phyloP scores from a whole-genome alignment of 2,797 vertebrate species.

The Helicolenus hilgendorfi region DNA sequence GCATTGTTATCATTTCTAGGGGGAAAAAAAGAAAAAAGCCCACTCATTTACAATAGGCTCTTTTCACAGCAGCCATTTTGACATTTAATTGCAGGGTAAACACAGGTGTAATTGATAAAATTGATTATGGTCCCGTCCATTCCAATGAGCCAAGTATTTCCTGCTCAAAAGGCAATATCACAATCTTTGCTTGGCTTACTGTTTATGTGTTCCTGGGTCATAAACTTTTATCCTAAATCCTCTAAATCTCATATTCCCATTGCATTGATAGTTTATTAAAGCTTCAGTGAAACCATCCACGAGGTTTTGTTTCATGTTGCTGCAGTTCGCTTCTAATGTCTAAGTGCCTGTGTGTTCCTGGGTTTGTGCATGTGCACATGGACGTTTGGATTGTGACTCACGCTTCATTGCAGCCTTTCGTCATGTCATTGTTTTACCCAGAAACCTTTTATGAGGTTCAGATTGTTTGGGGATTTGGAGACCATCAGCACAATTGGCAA shows the following conservation, averaged over 20 bases:
- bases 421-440: constrained; percentile 83
- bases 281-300: constrained; percentile 16
- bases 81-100: neutral
- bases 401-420: constrained; percentile 77
- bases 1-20: neutral
- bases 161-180: constrained; percentile 15
- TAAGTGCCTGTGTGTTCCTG: constrained; percentile 15
- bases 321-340: neutral
- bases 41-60: neutral
- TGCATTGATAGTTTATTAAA: constrained; percentile 62
- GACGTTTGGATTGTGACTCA: constrained; percentile 47
- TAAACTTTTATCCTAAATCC: constrained; percentile 29
- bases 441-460: constrained; percentile 79
- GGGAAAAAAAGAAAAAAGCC: neutral
- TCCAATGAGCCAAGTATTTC: neutral
- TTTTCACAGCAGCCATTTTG: neutral
- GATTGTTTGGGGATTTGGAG: constrained; percentile 89
- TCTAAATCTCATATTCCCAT: constrained; percentile 46
- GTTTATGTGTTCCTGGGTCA: neutral
- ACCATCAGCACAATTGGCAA: constrained; percentile 76
- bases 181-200: constrained; percentile 3
- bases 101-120: neutral
- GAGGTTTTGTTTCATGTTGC: constrained; percentile 22
- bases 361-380: constrained; percentile 39
- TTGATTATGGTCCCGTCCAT: neutral